These are phyloP conservation scores for Lagopus leucura DNA, from an alignment of 2,113 vertebrate genomes.

Conservation along the genomic window DNA sequence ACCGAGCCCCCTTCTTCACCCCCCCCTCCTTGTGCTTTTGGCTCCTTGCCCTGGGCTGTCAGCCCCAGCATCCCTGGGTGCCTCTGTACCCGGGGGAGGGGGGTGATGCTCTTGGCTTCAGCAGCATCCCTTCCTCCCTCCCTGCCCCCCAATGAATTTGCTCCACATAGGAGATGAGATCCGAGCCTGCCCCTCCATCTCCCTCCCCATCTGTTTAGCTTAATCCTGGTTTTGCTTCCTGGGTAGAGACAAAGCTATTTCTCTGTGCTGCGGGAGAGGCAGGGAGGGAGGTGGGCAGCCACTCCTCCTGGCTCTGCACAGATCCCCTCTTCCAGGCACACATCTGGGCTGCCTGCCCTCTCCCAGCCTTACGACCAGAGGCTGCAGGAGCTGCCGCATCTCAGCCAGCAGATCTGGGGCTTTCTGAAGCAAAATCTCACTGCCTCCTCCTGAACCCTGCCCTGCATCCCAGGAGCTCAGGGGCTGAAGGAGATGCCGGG, in stretches of 20 bases:
- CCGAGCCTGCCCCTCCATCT: background rate
- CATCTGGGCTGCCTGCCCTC: slow-evolving; percentile 41
- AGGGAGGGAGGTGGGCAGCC: slow-evolving; percentile 3
- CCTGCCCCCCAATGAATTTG: background rate
- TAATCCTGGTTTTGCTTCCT: background rate
- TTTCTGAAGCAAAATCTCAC: background rate
- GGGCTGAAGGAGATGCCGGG: background rate
- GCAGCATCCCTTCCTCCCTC: background rate
- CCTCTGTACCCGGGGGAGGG: background rate
- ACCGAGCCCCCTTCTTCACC: background rate
- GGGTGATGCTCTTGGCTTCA: background rate
- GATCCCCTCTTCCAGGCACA: background rate
- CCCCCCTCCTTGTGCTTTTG: background rate
- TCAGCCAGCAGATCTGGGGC: background rate
- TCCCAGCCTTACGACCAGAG: background rate
- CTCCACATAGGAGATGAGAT: background rate
- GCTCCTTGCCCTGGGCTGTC: background rate
- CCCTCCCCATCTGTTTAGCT: slow-evolving; percentile 37
- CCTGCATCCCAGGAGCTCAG: background rate
- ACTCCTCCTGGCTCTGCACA: background rate
- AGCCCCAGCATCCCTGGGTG: background rate
- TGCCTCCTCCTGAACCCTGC: background rate
- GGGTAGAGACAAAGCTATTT: background rate
- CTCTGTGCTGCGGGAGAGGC: background rate
- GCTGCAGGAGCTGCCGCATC: background rate